Conservation (phyloP, 2,113 vertebrate genomes). For the Ibidorhyncha struthersii region DNA sequence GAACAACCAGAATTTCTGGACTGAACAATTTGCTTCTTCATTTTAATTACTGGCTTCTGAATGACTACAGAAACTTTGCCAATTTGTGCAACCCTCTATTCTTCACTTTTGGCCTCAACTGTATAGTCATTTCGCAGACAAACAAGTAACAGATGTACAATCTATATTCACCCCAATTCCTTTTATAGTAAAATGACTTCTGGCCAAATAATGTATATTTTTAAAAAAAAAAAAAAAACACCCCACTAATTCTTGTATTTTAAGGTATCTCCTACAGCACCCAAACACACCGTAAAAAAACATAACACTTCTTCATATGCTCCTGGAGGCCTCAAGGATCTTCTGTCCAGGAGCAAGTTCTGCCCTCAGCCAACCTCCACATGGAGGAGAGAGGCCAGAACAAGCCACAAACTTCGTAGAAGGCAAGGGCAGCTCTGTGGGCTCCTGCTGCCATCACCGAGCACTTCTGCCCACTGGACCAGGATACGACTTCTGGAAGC, state of each 20-base stretch:
- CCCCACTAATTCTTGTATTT: background rate
- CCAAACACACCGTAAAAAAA: background rate
- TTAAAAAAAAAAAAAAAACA: background rate
- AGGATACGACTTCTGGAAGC: accelerated
- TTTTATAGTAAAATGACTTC: conserved; percentile 40
- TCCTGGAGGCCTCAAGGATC: background rate
- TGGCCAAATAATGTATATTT: background rate
- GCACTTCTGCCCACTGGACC: background rate
- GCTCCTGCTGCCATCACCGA: background rate
- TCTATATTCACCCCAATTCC: conserved; percentile 22
- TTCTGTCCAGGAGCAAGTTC: background rate
- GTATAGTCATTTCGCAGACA: background rate
- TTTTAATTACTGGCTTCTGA: conserved; percentile 57
- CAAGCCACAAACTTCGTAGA: accelerated
- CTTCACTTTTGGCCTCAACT: conserved; percentile 35
- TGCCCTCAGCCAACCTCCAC: background rate
- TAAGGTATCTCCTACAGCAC: background rate
- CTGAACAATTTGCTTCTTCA: conserved; percentile 32
- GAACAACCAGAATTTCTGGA: background rate
- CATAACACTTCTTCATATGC: accelerated
- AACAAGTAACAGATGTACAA: conserved; percentile 62
- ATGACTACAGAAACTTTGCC: conserved; percentile 32
- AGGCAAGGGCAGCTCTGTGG: background rate
- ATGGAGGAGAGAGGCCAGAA: accelerated
- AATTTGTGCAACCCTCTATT: conserved; percentile 51